These are phyloP conservation scores for Rachycentron canadum DNA, from an alignment of 2,797 vertebrate genomes.

Conservation along the genomic window DNA sequence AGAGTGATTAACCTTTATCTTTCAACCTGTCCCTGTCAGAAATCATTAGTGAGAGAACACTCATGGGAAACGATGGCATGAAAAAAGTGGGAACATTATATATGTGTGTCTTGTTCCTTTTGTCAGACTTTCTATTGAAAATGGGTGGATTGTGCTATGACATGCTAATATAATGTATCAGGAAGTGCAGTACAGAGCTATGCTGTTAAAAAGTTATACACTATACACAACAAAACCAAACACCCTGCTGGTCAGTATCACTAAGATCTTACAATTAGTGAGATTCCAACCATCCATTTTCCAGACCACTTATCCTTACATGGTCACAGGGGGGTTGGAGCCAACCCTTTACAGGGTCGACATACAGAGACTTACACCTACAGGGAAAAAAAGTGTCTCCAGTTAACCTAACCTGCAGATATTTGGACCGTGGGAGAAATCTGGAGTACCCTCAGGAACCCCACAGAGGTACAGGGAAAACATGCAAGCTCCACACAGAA, in stretches of 20 bases:
- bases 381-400: too few species aligned
- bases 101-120: conserved; percentile 20
- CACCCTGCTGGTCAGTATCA: background rate
- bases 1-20: conserved; percentile 82
- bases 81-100: conserved; percentile 49
- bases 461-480: too few species aligned
- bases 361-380: too few species aligned
- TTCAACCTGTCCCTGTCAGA: conserved; percentile 69
- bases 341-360: too few species aligned
- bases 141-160: background rate
- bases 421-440: too few species aligned
- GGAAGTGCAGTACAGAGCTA: background rate
- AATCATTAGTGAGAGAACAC: conserved; percentile 68
- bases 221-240: background rate
- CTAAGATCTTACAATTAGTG: background rate
- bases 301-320: too few species aligned
- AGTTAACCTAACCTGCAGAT: too few species aligned
- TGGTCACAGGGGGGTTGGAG: too few species aligned
- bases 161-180: background rate
- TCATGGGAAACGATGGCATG: conserved; percentile 48
- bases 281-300: background rate
- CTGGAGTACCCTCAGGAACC: too few species aligned
- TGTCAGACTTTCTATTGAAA: conserved; percentile 17
- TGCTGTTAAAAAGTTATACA: background rate
- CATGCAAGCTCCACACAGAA: too few species aligned